Conservation (phyloP, 2,797 vertebrate species). For the Chaenodraco wilsoni region DNA sequence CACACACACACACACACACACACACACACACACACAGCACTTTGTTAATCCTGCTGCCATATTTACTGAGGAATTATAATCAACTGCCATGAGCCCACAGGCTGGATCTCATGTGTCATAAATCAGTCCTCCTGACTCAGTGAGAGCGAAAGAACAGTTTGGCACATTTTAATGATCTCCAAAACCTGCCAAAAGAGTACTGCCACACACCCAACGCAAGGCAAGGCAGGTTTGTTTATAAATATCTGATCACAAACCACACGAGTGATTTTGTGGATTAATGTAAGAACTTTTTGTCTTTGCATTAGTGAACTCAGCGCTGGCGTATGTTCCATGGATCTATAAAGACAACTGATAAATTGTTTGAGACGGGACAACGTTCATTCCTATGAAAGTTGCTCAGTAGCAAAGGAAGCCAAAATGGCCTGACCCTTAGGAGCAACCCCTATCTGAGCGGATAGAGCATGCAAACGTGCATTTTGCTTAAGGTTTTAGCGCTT, state of each 20-base stretch:
- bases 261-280: conserved; percentile 12
- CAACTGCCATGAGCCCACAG: conserved; percentile 49
- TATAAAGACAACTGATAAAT: no score
- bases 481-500: no score
- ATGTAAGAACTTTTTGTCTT: conserved; percentile 16
- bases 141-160: neutral
- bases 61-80: conserved; percentile 62
- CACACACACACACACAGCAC: conserved; percentile 33
- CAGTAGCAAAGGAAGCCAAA: no score
- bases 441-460: no score
- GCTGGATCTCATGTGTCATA: conserved; percentile 32
- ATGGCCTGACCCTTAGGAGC: no score
- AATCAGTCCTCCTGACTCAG: conserved; percentile 53
- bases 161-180: neutral
- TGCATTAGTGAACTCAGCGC: neutral
- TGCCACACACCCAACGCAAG: no score
- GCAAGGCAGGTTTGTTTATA: no score
- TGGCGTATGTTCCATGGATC: no score
- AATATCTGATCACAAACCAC: conserved; percentile 34
- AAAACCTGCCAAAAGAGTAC: neutral
- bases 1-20: no score
- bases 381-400: no score
- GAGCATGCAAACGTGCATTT: no score
- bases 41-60: conserved; percentile 53
- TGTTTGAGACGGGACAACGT: no score